These are phyloP conservation scores for Calypte anna DNA, from an alignment of 2,113 vertebrate genomes.

Conservation along the genomic window DNA sequence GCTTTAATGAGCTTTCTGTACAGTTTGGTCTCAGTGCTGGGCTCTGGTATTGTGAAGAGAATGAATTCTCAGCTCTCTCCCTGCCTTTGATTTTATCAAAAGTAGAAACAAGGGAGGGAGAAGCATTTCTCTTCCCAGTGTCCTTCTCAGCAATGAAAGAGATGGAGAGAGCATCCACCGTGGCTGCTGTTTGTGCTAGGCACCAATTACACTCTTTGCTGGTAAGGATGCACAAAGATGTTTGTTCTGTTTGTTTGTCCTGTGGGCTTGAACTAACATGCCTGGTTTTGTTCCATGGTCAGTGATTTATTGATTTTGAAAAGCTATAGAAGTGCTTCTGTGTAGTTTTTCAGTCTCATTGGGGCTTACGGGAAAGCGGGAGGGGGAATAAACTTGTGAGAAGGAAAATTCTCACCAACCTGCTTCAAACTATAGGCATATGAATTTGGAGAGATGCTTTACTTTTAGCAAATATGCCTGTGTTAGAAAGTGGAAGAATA, in stretches of 20 bases:
- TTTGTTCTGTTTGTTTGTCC: not conserved
- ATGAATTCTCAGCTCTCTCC: not conserved
- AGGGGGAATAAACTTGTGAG: not conserved
- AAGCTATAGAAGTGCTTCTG: not conserved
- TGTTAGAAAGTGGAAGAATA: not conserved
- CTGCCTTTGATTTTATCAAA: conserved; percentile 12
- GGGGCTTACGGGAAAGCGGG: not conserved
- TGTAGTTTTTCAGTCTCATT: not conserved
- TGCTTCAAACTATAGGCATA: not conserved
- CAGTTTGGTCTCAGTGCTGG: not conserved
- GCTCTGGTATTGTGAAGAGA: not conserved
- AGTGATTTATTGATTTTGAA: not conserved
- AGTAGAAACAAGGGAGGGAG: not conserved
- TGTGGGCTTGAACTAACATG: not conserved
- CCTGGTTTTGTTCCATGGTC: not conserved
- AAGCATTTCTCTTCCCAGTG: not conserved
- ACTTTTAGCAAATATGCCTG: not conserved
- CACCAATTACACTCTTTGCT: accelerated
- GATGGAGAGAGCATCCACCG: not conserved
- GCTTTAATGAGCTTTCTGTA: not conserved
- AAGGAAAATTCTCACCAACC: not conserved
- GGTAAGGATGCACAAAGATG: not conserved
- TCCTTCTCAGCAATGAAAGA: not conserved
- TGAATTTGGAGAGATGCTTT: not conserved
- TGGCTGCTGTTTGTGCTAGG: not conserved